A percentile compares a stretch with the other conserved stretches of the same genome.
Conservation (phyloP, 2,113 vertebrate species). For the Struthio camelus region DNA sequence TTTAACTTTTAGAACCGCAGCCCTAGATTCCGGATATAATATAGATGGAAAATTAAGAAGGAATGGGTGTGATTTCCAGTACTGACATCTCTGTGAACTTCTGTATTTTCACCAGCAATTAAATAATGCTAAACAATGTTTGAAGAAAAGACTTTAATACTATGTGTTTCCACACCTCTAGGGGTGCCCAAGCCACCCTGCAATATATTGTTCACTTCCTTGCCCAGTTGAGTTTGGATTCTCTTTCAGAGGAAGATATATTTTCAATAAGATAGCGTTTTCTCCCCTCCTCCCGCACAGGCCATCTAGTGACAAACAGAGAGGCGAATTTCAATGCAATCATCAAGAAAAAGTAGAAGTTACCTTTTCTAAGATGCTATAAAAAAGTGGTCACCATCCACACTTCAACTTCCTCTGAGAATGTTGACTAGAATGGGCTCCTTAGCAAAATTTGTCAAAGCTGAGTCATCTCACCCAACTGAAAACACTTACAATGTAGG, state of each 20-base stretch:
- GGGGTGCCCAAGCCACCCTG: fast-evolving
- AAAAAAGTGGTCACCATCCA: neutral
- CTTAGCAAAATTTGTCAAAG: neutral
- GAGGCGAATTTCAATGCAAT: neutral
- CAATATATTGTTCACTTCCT: neutral
- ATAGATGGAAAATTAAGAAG: neutral
- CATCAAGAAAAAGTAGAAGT: neutral
- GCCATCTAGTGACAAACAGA: neutral
- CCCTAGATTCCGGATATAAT: neutral
- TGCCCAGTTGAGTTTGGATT: neutral
- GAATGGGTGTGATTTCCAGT: neutral
- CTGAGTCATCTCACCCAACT: neutral
- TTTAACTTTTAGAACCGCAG: neutral
- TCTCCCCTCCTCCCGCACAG: neutral
- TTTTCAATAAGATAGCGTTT: neutral
- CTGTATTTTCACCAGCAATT: neutral
- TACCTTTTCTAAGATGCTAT: neutral
- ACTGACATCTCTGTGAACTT: neutral
- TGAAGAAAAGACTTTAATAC: neutral
- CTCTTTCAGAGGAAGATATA: fast-evolving
- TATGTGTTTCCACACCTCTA: neutral
- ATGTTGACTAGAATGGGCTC: fast-evolving
- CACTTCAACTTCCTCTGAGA: neutral
- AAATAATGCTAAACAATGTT: neutral
- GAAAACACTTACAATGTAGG: too few species aligned